Evolutionary conservation across 1,140 invertebrate species (phyloP).

Genomic region (Hermatobates lingyangjiaoensis): DNA sequence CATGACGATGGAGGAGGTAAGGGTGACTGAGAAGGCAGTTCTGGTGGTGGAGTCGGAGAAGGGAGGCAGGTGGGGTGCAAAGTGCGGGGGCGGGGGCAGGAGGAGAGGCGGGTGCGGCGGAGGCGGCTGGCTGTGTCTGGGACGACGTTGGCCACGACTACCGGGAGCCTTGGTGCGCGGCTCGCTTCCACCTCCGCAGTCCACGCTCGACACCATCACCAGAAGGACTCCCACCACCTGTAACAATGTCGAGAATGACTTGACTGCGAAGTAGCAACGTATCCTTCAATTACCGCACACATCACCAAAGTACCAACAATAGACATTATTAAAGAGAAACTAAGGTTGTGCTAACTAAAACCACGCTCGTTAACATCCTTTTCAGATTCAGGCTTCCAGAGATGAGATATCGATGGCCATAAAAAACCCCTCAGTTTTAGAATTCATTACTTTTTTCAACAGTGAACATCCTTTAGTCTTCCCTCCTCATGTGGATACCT

Average conservation of each 20-base stretch:
- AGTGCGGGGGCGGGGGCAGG: not conserved
- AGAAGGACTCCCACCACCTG: conserved; percentile 58
- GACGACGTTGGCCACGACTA: not conserved
- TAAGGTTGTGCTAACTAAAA: not conserved
- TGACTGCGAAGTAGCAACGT: too few relatives aligned
- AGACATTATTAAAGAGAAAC: not conserved
- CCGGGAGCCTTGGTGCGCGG: not conserved
- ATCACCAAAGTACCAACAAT: not conserved
- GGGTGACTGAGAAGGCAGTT: not conserved
- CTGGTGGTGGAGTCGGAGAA: not conserved
- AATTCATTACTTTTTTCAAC: too few relatives aligned
- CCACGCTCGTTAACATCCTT: not conserved
- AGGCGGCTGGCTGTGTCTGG: not conserved
- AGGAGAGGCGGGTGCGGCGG: not conserved
- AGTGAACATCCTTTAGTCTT: too few relatives aligned
- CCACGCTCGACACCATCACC: conserved; percentile 54
- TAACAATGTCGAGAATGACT: too few relatives aligned
- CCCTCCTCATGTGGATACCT: too few relatives aligned
- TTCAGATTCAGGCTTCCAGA: not conserved
- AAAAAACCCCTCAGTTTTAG: too few relatives aligned
- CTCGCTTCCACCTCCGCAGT: conserved; percentile 19
- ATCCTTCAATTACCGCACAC: not conserved
- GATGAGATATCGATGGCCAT: not conserved
- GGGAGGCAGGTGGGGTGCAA: not conserved
- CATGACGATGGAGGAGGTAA: not conserved